These are phyloP conservation scores for Chloroceryle inda DNA, from an alignment of 2,797 vertebrate species.

Conservation along the genomic window DNA sequence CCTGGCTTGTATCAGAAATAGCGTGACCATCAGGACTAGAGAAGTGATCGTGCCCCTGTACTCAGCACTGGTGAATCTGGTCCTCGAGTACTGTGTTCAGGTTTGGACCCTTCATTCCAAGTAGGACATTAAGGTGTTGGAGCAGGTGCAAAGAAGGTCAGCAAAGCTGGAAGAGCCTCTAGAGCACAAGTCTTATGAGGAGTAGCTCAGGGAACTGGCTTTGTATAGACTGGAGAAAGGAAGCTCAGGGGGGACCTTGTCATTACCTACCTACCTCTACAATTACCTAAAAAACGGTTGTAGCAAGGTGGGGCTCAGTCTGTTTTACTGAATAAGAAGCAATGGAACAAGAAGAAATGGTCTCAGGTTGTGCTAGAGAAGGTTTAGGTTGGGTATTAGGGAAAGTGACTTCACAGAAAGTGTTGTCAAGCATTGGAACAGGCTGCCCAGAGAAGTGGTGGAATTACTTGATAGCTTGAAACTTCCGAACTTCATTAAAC, in stretches of 20 bases:
- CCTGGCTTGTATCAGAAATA: neutral
- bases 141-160: neutral
- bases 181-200: neutral
- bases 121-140: neutral
- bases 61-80: neutral
- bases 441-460: neutral
- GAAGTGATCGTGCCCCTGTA: neutral
- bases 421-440: neutral
- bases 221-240: neutral
- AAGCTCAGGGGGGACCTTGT: neutral
- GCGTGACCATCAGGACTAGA: neutral
- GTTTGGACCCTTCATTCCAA: neutral
- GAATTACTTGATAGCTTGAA: neutral
- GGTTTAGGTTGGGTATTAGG: neutral
- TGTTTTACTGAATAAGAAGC: neutral
- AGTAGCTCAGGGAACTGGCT: neutral
- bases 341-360: neutral
- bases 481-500: conserved; percentile 31
- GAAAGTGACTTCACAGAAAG: neutral
- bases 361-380: neutral
- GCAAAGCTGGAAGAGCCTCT: neutral
- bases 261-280: neutral
- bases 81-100: neutral
- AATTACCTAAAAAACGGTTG: neutral
- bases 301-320: neutral